Evolutionary conservation across 2,113 vertebrate species (phyloP).

Genomic region (Ceyx cyanopectus): DNA sequence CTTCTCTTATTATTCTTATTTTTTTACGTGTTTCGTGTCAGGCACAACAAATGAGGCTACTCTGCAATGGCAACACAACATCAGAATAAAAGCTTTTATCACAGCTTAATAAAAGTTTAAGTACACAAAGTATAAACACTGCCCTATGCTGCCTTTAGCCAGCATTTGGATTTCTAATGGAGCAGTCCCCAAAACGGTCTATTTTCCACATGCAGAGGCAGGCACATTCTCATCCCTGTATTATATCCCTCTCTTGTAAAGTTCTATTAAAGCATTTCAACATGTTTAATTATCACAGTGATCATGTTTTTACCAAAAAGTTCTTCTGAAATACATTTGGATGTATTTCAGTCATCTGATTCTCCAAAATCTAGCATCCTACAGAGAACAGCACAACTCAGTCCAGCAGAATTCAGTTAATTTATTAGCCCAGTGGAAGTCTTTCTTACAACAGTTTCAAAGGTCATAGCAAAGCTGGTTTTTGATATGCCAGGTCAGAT

Average conservation of each 20-base stretch:
- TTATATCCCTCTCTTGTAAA: background rate
- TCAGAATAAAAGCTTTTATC: background rate
- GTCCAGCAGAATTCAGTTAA: background rate
- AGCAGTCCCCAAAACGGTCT: background rate
- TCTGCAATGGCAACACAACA: background rate
- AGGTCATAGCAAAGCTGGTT: background rate
- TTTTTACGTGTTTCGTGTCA: constrained; percentile 29
- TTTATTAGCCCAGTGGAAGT: background rate
- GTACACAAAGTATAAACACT: background rate
- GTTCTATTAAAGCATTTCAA: background rate
- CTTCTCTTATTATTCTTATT: constrained; percentile 30
- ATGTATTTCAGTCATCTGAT: background rate
- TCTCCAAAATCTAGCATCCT: background rate
- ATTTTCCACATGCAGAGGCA: background rate
- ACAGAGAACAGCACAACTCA: background rate
- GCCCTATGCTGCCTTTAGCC: background rate
- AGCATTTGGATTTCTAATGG: background rate
- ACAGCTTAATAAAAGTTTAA: background rate
- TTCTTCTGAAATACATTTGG: background rate
- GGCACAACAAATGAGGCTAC: constrained; percentile 29
- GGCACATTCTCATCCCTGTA: background rate
- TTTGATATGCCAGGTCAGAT: background rate
- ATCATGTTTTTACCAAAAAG: background rate
- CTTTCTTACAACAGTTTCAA: background rate
- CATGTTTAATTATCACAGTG: background rate